Conservation (phyloP, 2,113 vertebrate species). For the Myxocyprinus asiaticus region DNA sequence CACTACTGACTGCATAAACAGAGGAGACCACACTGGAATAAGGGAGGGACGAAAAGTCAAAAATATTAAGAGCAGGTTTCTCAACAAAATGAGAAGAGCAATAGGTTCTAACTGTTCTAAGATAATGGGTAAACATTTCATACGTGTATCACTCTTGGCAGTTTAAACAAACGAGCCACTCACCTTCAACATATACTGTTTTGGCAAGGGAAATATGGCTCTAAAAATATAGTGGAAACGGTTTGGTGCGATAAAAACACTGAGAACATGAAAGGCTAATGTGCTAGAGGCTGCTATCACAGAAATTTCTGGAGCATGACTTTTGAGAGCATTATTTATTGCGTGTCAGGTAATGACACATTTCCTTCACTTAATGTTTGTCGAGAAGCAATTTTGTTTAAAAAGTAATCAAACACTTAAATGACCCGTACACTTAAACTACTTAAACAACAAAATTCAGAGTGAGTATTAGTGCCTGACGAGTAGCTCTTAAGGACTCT, state of each 20-base stretch:
- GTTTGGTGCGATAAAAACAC: background rate
- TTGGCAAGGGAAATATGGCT: conserved; percentile 52
- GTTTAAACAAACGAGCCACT: conserved; percentile 55
- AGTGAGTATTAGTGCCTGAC: background rate
- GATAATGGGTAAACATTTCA: conserved; percentile 71
- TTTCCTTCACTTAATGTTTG: background rate
- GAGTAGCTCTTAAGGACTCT: background rate
- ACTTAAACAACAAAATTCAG: background rate
- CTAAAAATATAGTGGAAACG: background rate
- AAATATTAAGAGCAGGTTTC: conserved; percentile 54
- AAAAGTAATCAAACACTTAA: conserved; percentile 10
- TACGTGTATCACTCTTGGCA: conserved; percentile 62
- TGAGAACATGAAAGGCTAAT: background rate
- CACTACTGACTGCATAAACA: conserved; percentile 72
- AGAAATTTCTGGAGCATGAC: background rate
- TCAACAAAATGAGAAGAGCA: conserved; percentile 52
- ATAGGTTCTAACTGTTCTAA: conserved; percentile 68
- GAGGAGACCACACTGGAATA: conserved; percentile 70
- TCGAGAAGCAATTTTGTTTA: background rate
- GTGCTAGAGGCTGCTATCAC: background rate
- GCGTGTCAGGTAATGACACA: background rate
- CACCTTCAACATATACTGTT: conserved; percentile 50
- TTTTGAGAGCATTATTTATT: background rate
- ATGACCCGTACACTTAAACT: background rate
- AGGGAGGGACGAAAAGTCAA: conserved; percentile 51